These are phyloP conservation scores for Phenganax marumi DNA, from an alignment of 92 coral and sea anemone species.

Conservation along the genomic window DNA sequence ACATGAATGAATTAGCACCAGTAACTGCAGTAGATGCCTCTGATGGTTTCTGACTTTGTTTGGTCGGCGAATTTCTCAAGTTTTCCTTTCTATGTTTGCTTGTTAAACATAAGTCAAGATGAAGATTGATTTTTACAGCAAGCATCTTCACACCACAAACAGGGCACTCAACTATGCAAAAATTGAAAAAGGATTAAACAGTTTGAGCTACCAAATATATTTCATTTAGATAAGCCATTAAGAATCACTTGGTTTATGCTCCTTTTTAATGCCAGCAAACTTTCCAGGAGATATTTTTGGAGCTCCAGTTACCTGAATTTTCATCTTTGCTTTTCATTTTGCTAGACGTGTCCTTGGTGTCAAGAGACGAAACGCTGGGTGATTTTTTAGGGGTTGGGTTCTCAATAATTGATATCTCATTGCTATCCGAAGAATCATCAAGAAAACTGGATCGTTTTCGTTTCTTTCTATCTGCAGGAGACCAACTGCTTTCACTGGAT, in stretches of 20 bases:
- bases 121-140: constrained; percentile 65
- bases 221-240: too few species aligned
- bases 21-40: not conserved
- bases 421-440: not conserved
- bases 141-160: constrained; percentile 78
- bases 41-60: not conserved
- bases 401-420: constrained; percentile 30
- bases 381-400: constrained; percentile 12
- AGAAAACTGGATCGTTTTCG: constrained; percentile 7
- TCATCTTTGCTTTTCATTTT: not conserved
- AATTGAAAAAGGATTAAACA: not conserved
- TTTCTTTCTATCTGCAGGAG: constrained; percentile 9
- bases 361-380: not conserved
- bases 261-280: too few species aligned
- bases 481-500: not conserved
- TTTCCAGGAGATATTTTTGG: too few species aligned
- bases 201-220: too few species aligned
- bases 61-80: constrained; percentile 47
- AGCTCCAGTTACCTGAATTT: constrained; percentile 3
- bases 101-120: constrained; percentile 78
- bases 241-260: too few species aligned
- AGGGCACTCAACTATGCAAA: constrained; percentile 76
- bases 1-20: constrained; percentile 50
- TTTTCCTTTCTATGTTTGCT: constrained; percentile 78
- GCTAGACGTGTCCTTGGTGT: not conserved